phyloP scores from a whole-genome alignment of 2,888 invertebrate genomes.

The Leucophenga maculata region DNA sequence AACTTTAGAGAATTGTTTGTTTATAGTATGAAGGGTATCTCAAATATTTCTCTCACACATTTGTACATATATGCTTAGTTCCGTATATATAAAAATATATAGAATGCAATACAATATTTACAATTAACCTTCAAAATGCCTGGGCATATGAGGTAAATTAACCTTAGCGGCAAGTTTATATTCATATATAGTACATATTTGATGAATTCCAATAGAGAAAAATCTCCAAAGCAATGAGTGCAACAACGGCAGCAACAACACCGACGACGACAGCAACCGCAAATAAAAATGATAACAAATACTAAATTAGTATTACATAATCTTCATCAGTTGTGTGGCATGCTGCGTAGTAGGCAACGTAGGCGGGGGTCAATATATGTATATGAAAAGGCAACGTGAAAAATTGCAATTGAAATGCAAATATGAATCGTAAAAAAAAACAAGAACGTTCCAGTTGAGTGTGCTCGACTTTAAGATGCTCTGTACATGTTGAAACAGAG shows the following conservation, averaged over 20 bases:
- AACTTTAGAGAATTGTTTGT: no score
- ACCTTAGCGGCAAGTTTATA: slow-evolving; percentile 51
- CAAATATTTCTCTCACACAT: no score
- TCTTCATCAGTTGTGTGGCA: slow-evolving; percentile 32
- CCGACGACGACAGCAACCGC: slow-evolving; percentile 33
- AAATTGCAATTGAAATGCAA: slow-evolving; percentile 52
- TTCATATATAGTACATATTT: not conserved
- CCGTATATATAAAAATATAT: no score
- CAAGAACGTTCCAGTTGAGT: no score
- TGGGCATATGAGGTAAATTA: slow-evolving; percentile 52
- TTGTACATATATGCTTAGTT: no score
- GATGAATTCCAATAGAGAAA: slow-evolving; percentile 42
- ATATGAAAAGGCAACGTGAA: slow-evolving; percentile 13
- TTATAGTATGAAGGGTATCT: no score
- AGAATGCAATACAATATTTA: slow-evolving; percentile 7
- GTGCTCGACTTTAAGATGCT: no score
- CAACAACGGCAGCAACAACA: slow-evolving; percentile 17
- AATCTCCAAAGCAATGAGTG: slow-evolving; percentile 8
- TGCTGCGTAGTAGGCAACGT: no score
- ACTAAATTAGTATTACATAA: slow-evolving; percentile 58
- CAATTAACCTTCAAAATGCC: slow-evolving; percentile 57
- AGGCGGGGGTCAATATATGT: slow-evolving; percentile 1
- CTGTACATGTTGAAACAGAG: no score
- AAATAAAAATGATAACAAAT: slow-evolving; percentile 50
- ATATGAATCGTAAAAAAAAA: slow-evolving; percentile 37